These are phyloP conservation scores for Glaucidium brasilianum DNA, from an alignment of 2,113 vertebrate species.

Conservation along the genomic window DNA sequence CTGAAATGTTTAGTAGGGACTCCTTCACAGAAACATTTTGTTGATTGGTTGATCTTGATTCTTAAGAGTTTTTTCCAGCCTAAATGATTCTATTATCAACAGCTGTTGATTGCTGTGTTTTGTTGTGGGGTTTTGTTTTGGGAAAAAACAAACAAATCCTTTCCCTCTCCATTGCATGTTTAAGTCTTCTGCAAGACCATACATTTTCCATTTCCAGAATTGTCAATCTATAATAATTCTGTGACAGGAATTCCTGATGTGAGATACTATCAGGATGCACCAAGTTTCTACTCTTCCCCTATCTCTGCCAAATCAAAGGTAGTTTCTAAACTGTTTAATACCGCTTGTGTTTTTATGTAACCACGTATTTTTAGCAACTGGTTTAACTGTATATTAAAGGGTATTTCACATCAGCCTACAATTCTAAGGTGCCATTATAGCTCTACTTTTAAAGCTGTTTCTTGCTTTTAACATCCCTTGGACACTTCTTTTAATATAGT, in stretches of 20 bases:
- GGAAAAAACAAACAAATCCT: too few relatives aligned
- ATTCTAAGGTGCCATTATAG: not conserved
- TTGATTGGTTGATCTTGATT: not conserved
- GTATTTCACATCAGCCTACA: not conserved
- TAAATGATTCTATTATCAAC: not conserved
- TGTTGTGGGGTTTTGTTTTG: not conserved
- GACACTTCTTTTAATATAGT: not conserved
- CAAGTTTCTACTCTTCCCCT: not conserved
- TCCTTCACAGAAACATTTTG: not conserved
- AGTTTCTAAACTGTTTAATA: not conserved
- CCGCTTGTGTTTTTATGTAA: not conserved
- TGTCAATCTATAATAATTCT: not conserved
- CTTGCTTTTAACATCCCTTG: not conserved
- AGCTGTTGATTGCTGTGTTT: not conserved
- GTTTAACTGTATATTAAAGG: not conserved
- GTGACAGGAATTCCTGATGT: not conserved
- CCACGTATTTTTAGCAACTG: not conserved
- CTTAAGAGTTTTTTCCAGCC: not conserved
- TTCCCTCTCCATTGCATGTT: not conserved
- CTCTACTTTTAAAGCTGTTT: not conserved
- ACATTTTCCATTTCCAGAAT: not conserved
- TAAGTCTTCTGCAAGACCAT: not conserved
- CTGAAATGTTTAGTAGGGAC: not conserved
- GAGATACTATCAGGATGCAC: not conserved
- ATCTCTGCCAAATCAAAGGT: not conserved